Evolutionary conservation across 2,888 invertebrate species (phyloP).

Genomic region (Lasioglossum calceatum): DNA sequence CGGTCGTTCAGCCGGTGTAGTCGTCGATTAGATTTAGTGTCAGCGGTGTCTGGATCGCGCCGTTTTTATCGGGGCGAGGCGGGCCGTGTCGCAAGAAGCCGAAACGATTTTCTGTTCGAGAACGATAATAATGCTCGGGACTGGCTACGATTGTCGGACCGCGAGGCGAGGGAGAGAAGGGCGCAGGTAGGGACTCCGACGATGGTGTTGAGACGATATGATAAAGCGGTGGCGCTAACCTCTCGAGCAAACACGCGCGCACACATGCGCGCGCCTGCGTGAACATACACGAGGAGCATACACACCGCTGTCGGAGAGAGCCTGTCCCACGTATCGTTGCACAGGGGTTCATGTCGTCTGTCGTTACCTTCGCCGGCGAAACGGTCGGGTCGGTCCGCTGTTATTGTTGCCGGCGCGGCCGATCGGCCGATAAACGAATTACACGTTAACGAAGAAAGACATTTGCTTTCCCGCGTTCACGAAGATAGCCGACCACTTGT

Average conservation of each 20-base stretch:
- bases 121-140: conserved; percentile 51
- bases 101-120: conserved; percentile 50
- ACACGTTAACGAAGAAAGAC: conserved; percentile 50
- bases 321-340: conserved; percentile 38
- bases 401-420: conserved; percentile 23
- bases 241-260: conserved; percentile 64
- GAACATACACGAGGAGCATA: not conserved
- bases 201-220: conserved; percentile 72
- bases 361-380: conserved; percentile 46
- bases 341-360: conserved; percentile 35
- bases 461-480: conserved; percentile 20
- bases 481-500: conserved; percentile 40
- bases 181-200: conserved; percentile 63
- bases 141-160: conserved; percentile 14
- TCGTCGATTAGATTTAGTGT: conserved; percentile 24
- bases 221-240: conserved; percentile 76
- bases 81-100: conserved; percentile 40
- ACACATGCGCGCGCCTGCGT: not conserved
- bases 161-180: conserved; percentile 35
- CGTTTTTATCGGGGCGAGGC: conserved; percentile 13
- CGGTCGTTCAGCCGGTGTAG: conserved; percentile 1
- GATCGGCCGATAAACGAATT: conserved; percentile 54
- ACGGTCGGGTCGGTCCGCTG: conserved; percentile 8
- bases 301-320: not conserved
- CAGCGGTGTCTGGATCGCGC: not conserved